Percentiles rank a stretch among this genome's conserved stretches.
These are phyloP conservation scores for Pampus argenteus DNA, from an alignment of 2,797 vertebrate species.

Conservation along the genomic window DNA sequence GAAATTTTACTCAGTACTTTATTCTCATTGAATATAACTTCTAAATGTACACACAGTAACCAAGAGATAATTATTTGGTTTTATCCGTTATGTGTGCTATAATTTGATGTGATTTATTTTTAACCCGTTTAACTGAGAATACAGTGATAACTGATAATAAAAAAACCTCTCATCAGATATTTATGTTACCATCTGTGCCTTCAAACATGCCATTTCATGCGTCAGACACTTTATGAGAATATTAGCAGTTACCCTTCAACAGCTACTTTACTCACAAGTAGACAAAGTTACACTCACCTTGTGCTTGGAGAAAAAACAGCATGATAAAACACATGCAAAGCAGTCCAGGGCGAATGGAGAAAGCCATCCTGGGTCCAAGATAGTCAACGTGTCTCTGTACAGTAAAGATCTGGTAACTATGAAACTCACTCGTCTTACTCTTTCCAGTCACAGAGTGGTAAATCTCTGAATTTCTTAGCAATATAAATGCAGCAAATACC, in stretches of 20 bases:
- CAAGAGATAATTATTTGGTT: no score
- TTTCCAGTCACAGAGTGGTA: no score
- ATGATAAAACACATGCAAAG: not conserved
- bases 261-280: not conserved
- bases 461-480: not conserved
- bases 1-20: no score
- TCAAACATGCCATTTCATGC: not conserved
- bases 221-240: not conserved
- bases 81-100: no score
- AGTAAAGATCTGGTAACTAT: not conserved
- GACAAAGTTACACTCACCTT: slow-evolving; percentile 15
- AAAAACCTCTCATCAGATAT: no score
- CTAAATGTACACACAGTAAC: no score
- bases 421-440: no score
- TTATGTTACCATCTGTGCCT: no score
- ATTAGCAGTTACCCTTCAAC: not conserved
- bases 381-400: not conserved
- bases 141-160: no score
- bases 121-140: no score
- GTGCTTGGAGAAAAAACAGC: not conserved
- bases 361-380: slow-evolving; percentile 7
- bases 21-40: no score
- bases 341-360: not conserved
- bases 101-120: no score
- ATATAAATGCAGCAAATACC: not conserved